Percentiles rank a stretch among this genome's conserved stretches.
phyloP scores from a whole-genome alignment of 2,113 vertebrate genomes.

The Anoura caudifer region DNA sequence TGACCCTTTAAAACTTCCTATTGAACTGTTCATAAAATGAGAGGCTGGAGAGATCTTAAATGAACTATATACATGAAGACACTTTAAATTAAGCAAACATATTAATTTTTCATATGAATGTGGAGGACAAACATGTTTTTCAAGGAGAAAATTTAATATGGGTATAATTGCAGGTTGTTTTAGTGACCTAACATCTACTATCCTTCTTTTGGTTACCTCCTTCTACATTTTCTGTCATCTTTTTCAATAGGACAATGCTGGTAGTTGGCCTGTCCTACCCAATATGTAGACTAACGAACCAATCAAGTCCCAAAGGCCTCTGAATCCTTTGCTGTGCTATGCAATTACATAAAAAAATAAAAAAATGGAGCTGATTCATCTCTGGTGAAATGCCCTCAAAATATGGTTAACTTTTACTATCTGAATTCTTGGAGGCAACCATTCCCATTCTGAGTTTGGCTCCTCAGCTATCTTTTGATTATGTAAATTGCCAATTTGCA shows the following conservation, averaged over 20 bases:
- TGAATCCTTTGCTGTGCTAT: neutral
- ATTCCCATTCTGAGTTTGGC: neutral
- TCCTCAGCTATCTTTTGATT: neutral
- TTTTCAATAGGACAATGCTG: neutral
- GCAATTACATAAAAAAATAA: neutral
- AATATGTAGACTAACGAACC: neutral
- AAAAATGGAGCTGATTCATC: neutral
- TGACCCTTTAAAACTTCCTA: neutral
- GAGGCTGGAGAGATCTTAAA: neutral
- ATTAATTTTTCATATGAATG: constrained; percentile 47
- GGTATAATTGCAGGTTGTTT: neutral
- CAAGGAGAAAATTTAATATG: constrained; percentile 68
- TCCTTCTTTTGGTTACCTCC: neutral
- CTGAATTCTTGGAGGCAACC: neutral
- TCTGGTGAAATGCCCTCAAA: neutral
- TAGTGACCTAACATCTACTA: neutral
- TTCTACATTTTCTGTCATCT: neutral
- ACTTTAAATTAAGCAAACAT: constrained; percentile 16
- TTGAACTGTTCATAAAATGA: constrained; percentile 16
- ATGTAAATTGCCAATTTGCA: neutral
- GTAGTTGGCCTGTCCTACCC: neutral
- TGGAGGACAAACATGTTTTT: constrained; percentile 59
- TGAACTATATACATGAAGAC: constrained; percentile 19
- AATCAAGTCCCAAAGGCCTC: neutral
- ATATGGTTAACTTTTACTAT: neutral